phyloP scores from a whole-genome alignment of 2,888 invertebrate genomes.

The Crematogaster levior region DNA sequence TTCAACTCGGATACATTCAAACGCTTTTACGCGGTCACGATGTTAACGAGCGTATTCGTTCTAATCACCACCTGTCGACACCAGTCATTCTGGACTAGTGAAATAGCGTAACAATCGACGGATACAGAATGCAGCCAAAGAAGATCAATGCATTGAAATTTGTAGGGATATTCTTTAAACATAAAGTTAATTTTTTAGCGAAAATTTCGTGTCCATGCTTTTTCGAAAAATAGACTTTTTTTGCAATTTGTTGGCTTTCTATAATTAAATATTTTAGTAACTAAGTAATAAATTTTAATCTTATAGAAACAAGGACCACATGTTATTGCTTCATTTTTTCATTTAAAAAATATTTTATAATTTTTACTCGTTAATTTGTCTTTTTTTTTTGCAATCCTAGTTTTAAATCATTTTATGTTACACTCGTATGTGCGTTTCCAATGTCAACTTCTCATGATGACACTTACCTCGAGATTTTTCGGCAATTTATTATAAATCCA shows the following conservation, averaged over 20 bases:
- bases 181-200: background rate
- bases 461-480: background rate
- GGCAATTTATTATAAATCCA: background rate
- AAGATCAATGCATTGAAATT: conserved; percentile 31
- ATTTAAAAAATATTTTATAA: background rate
- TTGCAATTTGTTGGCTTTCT: background rate
- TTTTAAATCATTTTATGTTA: conserved; percentile 4
- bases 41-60: conserved; percentile 51
- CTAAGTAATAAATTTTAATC: background rate
- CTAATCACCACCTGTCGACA: conserved; percentile 38
- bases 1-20: conserved; percentile 36
- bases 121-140: background rate
- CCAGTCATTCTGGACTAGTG: conserved; percentile 1
- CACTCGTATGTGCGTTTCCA: background rate
- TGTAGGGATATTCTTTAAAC: background rate
- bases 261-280: conserved; percentile 6
- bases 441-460: background rate
- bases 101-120: conserved; percentile 38
- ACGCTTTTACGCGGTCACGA: conserved; percentile 37
- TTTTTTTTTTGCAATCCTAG: background rate
- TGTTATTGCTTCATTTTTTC: background rate
- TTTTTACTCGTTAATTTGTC: background rate
- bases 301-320: background rate
- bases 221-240: background rate
- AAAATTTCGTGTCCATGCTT: background rate